Conservation (phyloP, 2,113 vertebrate species). For the Caretta caretta region DNA sequence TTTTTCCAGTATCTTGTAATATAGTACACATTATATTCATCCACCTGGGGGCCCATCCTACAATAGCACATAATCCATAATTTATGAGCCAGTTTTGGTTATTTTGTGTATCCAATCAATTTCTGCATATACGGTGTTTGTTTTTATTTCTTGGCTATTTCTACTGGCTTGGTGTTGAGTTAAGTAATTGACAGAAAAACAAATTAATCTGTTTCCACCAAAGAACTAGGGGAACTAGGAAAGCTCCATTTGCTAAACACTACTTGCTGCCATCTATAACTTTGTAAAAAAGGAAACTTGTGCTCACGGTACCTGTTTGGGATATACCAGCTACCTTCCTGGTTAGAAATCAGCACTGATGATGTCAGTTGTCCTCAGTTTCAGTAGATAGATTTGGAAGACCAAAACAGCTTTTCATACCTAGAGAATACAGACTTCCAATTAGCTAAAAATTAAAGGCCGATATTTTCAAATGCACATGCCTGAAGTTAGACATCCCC, state of each 20-base stretch:
- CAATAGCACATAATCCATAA: background rate
- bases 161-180: background rate
- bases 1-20: background rate
- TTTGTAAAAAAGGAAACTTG: background rate
- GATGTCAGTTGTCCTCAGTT: background rate
- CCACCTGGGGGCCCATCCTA: background rate
- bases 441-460: background rate
- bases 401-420: background rate
- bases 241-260: background rate
- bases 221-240: background rate
- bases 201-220: background rate
- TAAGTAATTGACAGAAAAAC: background rate
- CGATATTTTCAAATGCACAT: background rate
- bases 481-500: background rate
- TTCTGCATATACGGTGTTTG: background rate
- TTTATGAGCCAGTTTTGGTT: background rate
- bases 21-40: background rate
- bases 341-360: background rate
- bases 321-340: background rate
- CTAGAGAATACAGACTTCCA: background rate
- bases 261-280: background rate
- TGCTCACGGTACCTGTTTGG: background rate
- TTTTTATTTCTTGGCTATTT: background rate
- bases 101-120: background rate
- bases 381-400: background rate